Conservation (phyloP, 2,888 invertebrate species). For the Epirrita christyi region DNA sequence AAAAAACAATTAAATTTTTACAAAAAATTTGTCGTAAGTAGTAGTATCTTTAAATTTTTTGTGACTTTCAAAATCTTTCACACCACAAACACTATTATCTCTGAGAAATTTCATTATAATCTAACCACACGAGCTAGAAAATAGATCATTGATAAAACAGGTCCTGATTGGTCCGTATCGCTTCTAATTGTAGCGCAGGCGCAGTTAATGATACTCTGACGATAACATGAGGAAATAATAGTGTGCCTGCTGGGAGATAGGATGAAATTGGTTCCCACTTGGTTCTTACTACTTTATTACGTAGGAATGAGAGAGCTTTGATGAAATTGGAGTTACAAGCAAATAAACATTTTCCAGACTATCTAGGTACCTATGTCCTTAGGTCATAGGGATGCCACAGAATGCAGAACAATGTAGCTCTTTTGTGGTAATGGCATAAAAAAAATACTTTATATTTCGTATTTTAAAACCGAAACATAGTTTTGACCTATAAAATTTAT, state of each 20-base stretch:
- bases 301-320: not conserved
- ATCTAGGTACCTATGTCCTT: no score
- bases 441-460: no score
- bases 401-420: no score
- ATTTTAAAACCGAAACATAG: no score
- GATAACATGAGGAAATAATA: slow-evolving; percentile 64
- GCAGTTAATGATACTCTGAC: slow-evolving; percentile 46
- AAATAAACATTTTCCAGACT: no score
- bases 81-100: slow-evolving; percentile 12
- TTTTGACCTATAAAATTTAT: no score
- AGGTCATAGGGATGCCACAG: no score
- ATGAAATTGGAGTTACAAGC: not conserved
- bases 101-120: slow-evolving; percentile 24
- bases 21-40: no score
- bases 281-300: slow-evolving; percentile 19
- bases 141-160: slow-evolving; percentile 60
- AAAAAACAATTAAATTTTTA: no score
- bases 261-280: slow-evolving; percentile 20
- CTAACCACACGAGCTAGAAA: slow-evolving; percentile 41
- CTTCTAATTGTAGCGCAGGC: slow-evolving; percentile 60
- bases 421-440: no score
- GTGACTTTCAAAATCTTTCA: not conserved
- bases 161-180: slow-evolving; percentile 62
- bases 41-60: no score
- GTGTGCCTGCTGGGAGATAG: slow-evolving; percentile 35